Conservation (phyloP, 2,797 vertebrate species). For the Hybognathus amarus region DNA sequence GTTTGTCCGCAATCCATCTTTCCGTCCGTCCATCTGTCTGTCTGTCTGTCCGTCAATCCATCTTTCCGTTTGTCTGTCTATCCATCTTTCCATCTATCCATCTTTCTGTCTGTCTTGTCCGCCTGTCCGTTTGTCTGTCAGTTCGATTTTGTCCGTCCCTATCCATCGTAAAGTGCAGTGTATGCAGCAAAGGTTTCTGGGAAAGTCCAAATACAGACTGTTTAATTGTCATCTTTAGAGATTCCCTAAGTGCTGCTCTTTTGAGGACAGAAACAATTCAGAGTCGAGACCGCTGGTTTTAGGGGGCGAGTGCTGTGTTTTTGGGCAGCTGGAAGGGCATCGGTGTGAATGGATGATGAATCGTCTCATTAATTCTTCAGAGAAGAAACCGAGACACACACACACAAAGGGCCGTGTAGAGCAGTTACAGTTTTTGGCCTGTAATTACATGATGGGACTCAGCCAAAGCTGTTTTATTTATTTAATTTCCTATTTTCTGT, state of each 20-base stretch:
- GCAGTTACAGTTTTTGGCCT: neutral
- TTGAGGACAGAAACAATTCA: neutral
- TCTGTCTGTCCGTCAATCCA: too few species aligned
- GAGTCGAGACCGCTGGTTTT: neutral
- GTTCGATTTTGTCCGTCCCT: too few species aligned
- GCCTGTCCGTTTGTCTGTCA: too few species aligned
- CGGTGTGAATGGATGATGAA: constrained; percentile 69
- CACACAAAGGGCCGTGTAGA: neutral
- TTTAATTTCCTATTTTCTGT: neutral
- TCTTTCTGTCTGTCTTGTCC: too few species aligned
- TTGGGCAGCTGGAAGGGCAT: neutral
- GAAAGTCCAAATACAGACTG: neutral
- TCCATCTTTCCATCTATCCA: too few species aligned
- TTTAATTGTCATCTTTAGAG: neutral
- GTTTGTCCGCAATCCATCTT: too few species aligned
- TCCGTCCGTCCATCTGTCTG: too few species aligned
- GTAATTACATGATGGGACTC: neutral
- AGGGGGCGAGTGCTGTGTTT: neutral
- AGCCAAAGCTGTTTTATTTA: neutral
- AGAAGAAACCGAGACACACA: neutral
- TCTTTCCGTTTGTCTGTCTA: too few species aligned
- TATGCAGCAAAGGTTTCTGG: neutral
- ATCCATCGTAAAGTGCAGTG: too few species aligned
- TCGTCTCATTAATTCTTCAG: constrained; percentile 68
- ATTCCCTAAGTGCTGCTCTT: neutral